A percentile compares a stretch with the other conserved stretches of the same genome.
Conservation (phyloP, 37 sponge, comb jelly and placozoan genomes). For the Aphrocallistes beatrix region DNA sequence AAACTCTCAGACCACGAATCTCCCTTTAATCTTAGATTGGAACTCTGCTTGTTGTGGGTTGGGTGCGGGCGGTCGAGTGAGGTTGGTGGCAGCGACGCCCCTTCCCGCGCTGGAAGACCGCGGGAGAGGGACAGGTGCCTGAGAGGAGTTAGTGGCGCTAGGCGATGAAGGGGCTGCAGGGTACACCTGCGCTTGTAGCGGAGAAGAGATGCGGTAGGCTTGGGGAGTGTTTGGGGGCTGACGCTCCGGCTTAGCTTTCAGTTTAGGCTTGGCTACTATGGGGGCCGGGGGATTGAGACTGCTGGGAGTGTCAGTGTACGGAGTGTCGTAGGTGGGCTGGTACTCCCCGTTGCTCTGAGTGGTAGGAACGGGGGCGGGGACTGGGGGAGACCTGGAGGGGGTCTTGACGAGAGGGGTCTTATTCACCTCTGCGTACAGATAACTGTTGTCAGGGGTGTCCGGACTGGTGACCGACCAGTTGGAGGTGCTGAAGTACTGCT, state of each 20-base stretch:
- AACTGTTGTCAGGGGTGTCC: not conserved
- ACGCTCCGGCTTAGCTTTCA: not conserved
- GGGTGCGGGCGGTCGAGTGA: not conserved
- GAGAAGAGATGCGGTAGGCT: not conserved
- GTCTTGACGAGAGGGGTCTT: not conserved
- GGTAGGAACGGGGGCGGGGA: not conserved
- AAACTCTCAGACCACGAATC: not conserved
- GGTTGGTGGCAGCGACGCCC: not conserved
- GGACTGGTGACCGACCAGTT: not conserved
- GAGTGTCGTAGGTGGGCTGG: not conserved
- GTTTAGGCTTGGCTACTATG: not conserved
- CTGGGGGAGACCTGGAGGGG: not conserved
- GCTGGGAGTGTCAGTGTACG: not conserved
- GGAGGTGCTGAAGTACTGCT: not conserved
- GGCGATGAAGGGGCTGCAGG: not conserved
- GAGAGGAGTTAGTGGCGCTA: not conserved
- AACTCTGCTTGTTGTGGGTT: not conserved
- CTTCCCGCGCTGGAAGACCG: not conserved
- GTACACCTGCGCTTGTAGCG: not conserved
- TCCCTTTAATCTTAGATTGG: not conserved
- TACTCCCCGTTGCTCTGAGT: slow-evolving; percentile 6
- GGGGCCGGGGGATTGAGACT: not conserved
- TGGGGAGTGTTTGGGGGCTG: not conserved
- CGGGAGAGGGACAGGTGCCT: not conserved
- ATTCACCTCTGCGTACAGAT: not conserved